Percentiles rank a stretch among this genome's conserved stretches.
phyloP scores from a whole-genome alignment of 2,888 invertebrate genomes.

The Gonocerus acuteangulatus region DNA sequence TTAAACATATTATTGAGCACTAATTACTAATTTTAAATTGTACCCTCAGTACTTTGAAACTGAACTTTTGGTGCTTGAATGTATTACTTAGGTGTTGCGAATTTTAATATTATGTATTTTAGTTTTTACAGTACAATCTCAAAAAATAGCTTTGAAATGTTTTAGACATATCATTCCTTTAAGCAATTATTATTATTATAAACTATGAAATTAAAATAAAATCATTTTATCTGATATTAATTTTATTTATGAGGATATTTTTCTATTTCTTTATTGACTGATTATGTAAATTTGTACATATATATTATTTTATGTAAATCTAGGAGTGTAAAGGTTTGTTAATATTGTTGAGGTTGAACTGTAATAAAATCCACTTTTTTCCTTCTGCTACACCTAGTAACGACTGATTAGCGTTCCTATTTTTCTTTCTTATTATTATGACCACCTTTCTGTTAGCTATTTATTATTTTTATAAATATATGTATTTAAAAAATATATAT shows the following conservation, averaged over 20 bases:
- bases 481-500: background rate
- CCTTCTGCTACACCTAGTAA: constrained; percentile 17
- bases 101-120: background rate
- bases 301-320: background rate
- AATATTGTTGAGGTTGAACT: background rate
- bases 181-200: background rate
- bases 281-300: background rate
- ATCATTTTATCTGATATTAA: too few relatives aligned
- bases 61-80: constrained; percentile 22
- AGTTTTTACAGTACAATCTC: constrained; percentile 1
- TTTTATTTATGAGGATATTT: too few relatives aligned
- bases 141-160: background rate
- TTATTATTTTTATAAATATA: constrained; percentile 4
- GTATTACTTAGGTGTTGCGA: constrained; percentile 13
- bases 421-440: constrained; percentile 2
- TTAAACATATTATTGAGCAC: background rate
- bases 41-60: constrained; percentile 14
- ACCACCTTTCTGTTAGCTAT: constrained; percentile 7
- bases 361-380: constrained; percentile 1
- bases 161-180: background rate
- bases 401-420: constrained; percentile 25
- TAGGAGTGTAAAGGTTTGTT: background rate
- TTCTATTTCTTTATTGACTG: background rate
- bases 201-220: background rate
- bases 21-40: constrained; percentile 4